Evolutionary conservation across 1,140 invertebrate genomes (phyloP).

Genomic region (Mesaphorura yosii): DNA sequence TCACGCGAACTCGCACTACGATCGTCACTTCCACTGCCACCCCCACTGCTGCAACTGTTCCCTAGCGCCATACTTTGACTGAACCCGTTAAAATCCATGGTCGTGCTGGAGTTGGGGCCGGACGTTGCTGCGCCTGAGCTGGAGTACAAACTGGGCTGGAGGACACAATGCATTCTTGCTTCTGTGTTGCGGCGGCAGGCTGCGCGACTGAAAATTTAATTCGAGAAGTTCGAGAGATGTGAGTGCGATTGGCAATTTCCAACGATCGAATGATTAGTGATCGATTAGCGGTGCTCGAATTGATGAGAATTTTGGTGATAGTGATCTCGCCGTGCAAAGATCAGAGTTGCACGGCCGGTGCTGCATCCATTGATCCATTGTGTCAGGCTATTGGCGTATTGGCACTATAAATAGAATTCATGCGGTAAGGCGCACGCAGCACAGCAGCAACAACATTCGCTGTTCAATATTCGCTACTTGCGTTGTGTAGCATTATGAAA

Average conservation of each 20-base stretch:
- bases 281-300: not conserved
- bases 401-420: too few species aligned
- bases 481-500: too few species aligned
- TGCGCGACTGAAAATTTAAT: not conserved
- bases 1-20: not conserved
- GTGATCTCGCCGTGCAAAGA: not conserved
- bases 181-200: not conserved
- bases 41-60: not conserved
- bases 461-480: too few species aligned
- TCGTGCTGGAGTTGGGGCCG: not conserved
- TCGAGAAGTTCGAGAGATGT: too few species aligned
- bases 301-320: slow-evolving; percentile 3
- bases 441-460: too few species aligned
- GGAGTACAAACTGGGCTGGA: too few species aligned
- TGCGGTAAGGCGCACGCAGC: too few species aligned
- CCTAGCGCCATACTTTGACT: not conserved
- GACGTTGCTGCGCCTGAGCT: too few species aligned
- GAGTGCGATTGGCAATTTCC: too few species aligned
- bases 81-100: not conserved
- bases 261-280: slow-evolving; percentile 4
- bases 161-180: not conserved
- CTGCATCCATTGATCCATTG: too few species aligned
- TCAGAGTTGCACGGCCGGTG: not conserved
- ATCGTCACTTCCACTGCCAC: not conserved
- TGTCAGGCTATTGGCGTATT: too few species aligned